phyloP scores from a whole-genome alignment of 2,113 vertebrate species.

The Parus major region DNA sequence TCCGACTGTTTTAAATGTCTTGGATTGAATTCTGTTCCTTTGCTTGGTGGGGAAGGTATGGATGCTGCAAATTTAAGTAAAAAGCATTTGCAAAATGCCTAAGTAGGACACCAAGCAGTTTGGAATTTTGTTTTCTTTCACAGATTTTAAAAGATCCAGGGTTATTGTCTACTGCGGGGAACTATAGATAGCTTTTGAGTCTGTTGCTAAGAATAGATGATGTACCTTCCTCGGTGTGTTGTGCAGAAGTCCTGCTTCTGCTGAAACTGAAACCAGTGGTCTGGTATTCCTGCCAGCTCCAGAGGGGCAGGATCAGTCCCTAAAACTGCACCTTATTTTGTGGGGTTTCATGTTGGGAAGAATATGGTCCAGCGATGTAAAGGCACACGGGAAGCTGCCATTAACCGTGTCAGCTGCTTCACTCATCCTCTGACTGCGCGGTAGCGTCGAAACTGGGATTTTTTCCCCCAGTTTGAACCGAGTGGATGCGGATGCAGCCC shows the following conservation, averaged over 20 bases:
- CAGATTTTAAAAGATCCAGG: neutral
- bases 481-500: neutral
- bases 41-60: neutral
- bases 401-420: neutral
- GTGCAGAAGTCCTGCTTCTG: slow-evolving; percentile 5
- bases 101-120: slow-evolving; percentile 30
- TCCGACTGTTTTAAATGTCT: neutral
- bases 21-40: neutral
- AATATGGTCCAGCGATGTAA: neutral
- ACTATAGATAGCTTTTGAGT: slow-evolving; percentile 42
- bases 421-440: neutral
- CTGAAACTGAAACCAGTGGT: neutral
- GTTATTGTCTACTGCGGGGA: neutral
- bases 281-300: neutral
- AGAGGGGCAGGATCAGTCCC: neutral
- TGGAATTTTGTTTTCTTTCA: neutral
- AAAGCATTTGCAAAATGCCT: neutral
- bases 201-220: slow-evolving; percentile 23
- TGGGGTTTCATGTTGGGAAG: neutral
- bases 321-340: neutral
- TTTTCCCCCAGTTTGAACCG: accelerated
- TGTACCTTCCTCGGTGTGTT: neutral
- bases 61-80: neutral
- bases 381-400: accelerated
- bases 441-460: neutral